A percentile compares a stretch with the other conserved stretches of the same genome.
Conservation (phyloP, 2,113 vertebrate species). For the Leucoraja erinaceus region DNA sequence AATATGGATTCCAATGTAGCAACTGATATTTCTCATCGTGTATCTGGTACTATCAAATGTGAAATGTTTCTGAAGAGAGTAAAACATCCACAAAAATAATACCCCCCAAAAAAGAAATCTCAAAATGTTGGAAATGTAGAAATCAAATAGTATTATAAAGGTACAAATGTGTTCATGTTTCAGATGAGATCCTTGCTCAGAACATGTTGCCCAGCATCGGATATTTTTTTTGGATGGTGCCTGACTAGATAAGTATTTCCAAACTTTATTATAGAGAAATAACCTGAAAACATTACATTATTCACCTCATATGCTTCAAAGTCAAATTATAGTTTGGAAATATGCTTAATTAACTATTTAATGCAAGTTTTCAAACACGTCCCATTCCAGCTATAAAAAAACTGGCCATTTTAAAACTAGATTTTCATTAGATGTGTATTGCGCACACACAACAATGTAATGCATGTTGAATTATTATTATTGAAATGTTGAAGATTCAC, state of each 20-base stretch:
- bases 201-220: background rate
- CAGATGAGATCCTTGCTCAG: background rate
- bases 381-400: conserved; percentile 1
- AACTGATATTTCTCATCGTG: background rate
- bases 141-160: background rate
- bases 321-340: background rate
- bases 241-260: background rate
- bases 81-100: background rate
- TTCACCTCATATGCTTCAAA: background rate
- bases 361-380: background rate
- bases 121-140: background rate
- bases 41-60: background rate
- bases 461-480: background rate
- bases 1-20: background rate
- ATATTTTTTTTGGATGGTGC: background rate
- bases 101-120: background rate
- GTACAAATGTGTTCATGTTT: background rate
- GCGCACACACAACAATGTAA: background rate
- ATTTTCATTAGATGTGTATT: background rate
- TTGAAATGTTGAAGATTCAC: background rate
- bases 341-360: background rate
- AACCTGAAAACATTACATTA: background rate
- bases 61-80: background rate
- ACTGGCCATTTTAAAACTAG: background rate
- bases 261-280: background rate